Conservation (phyloP, 2,888 invertebrate genomes). For the Eristalis pertinax region DNA sequence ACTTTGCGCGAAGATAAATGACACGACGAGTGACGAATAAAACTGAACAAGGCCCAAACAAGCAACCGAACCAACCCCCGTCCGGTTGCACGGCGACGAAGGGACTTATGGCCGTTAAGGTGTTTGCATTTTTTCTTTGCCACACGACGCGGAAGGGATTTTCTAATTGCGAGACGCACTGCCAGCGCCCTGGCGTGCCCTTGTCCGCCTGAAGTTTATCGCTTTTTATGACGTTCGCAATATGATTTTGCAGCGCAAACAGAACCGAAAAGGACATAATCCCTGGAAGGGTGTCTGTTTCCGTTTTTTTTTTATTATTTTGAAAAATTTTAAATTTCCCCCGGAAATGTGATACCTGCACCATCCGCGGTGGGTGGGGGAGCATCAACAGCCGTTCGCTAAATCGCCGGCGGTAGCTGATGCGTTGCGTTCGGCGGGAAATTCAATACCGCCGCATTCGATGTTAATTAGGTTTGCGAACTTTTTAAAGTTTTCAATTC, state of each 20-base stretch:
- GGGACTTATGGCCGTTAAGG: constrained; percentile 62
- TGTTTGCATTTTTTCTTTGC: constrained; percentile 64
- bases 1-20: constrained; percentile 53
- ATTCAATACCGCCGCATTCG: constrained; percentile 57
- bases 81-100: neutral
- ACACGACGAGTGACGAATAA: constrained; percentile 50
- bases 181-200: constrained; percentile 3
- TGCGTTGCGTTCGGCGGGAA: constrained; percentile 42
- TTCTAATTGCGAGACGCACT: constrained; percentile 17
- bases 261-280: constrained; percentile 10
- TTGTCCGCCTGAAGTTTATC: constrained; percentile 26
- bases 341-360: neutral
- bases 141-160: constrained; percentile 23
- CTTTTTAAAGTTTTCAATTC: constrained; percentile 58
- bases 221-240: constrained; percentile 65
- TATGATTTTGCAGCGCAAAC: constrained; percentile 47
- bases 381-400: constrained; percentile 13
- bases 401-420: constrained; percentile 42
- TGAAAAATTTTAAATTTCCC: constrained; percentile 15
- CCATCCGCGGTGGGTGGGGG: neutral
- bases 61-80: neutral
- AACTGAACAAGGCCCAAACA: constrained; percentile 37
- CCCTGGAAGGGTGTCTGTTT: constrained; percentile 18
- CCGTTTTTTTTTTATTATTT: neutral
- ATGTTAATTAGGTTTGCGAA: constrained; percentile 70